Evolutionary conservation across 2,888 invertebrate species (phyloP).

Genomic region (Hirtodrosophila trivittata): DNA sequence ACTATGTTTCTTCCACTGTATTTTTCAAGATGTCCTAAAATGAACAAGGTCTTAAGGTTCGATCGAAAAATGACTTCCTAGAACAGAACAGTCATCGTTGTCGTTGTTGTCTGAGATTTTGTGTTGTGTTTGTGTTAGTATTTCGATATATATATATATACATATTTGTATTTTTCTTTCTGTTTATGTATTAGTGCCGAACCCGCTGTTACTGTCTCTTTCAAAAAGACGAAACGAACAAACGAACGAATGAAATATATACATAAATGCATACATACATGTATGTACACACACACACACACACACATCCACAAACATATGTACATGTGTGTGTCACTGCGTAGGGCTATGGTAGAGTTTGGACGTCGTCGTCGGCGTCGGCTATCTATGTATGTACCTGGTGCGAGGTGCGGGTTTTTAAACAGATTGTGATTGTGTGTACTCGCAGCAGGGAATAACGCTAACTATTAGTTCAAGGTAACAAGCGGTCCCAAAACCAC

Average conservation of each 20-base stretch:
- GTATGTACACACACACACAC: conserved; percentile 1
- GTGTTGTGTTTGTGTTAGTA: too few relatives aligned
- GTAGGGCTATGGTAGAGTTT: conserved; percentile 21
- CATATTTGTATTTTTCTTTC: too few relatives aligned
- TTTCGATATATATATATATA: too few relatives aligned
- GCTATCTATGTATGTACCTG: conserved; percentile 20
- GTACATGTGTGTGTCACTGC: conserved; percentile 4
- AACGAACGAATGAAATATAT: background rate
- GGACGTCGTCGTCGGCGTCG: conserved; percentile 4
- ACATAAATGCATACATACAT: conserved; percentile 10
- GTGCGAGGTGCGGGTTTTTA: conserved; percentile 27
- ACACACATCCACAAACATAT: conserved; percentile 6
- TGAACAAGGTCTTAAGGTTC: too few relatives aligned
- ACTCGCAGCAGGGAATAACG: conserved; percentile 61
- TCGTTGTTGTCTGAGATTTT: too few relatives aligned
- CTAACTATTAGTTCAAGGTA: conserved; percentile 75
- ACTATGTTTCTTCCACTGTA: too few relatives aligned
- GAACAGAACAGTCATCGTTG: too few relatives aligned
- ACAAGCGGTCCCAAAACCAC: conserved; percentile 57
- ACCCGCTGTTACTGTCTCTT: too few relatives aligned
- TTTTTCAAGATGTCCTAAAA: too few relatives aligned
- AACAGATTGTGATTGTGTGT: conserved; percentile 35
- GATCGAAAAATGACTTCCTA: too few relatives aligned
- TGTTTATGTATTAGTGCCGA: too few relatives aligned
- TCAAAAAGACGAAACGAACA: too few relatives aligned